Evolutionary conservation across 2,888 invertebrate species (phyloP).

Genomic region (Abrostola triplasia): DNA sequence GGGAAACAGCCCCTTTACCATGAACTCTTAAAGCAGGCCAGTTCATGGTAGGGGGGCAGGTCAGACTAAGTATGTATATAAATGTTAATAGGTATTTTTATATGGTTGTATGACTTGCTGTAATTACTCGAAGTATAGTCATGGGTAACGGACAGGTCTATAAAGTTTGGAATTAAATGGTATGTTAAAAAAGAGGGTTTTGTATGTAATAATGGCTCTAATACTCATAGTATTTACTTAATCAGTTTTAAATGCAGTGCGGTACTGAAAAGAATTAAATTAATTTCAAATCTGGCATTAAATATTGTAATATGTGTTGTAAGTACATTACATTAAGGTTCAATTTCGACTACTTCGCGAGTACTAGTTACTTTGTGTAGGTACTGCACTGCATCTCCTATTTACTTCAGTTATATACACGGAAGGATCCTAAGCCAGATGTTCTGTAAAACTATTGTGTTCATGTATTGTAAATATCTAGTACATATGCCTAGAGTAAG

Average conservation of each 20-base stretch:
- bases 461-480: conserved; percentile 56
- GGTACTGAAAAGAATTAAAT: neutral
- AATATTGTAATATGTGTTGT: too few relatives aligned
- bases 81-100: neutral
- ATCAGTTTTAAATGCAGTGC: neutral
- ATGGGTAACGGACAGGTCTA: neutral
- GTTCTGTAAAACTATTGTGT: conserved; percentile 55
- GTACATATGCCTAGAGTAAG: conserved; percentile 30
- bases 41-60: too few relatives aligned
- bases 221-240: neutral
- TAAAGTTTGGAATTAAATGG: neutral
- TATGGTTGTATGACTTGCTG: neutral
- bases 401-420: neutral
- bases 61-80: too few relatives aligned
- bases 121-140: too few relatives aligned
- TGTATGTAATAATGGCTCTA: neutral
- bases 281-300: too few relatives aligned
- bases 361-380: neutral
- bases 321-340: too few relatives aligned
- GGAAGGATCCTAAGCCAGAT: conserved; percentile 20
- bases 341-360: neutral
- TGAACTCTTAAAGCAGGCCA: too few relatives aligned
- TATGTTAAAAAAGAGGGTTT: neutral
- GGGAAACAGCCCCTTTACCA: too few relatives aligned
- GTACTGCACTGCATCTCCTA: neutral